Evolutionary conservation across 2,113 vertebrate genomes (phyloP), one percentile per base, ranked within the genome.

Genomic region (Serilophus lunatus): DNA sequence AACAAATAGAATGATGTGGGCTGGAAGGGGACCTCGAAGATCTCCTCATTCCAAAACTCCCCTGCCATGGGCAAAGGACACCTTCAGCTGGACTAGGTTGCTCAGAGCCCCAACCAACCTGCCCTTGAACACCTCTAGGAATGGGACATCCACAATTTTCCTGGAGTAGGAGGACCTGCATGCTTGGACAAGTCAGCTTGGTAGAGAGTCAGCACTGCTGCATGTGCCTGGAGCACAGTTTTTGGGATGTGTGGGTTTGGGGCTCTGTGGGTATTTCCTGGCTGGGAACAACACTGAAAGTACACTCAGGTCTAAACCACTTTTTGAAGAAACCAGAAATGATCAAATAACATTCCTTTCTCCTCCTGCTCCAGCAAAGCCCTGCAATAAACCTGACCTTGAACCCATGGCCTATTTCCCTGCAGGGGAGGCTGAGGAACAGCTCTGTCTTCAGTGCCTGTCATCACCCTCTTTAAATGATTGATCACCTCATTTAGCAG

Each of bases 301-400:
- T 6, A 64, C 44, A 33, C 44, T 22, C 2, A 45, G 17, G 29
- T 29, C 33, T 45, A 10, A 10, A 5, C 9, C 1, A 3, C 8
- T 31, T 65, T 54, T 50, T 29, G 5, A 79, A 80, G 47, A 86
- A 80, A 59, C 6, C 16, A 78, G 44, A 78, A 65, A 33, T 18
- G 0, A 64, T 50, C 7, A 19, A 65, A 57, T 51, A 36, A 17
- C 0, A 0, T 57, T 68, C 3, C 26, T 13, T 70, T 63, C 38
- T 88, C 38, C 47, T 25, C 36, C 25, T 13, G 49, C 33, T 51
- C 57, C 76, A 83, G 53, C 42, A 70, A 65, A 83, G 9, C 59
- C 12, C 50, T 42, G 35, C 1, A 5, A 38, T 14, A 56, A 77
- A 64, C 40, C 64, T 65, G 87, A 49, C 84, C 87, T 61, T 51